Percentiles rank a stretch among this genome's conserved stretches.
Evolutionary conservation across 2,113 vertebrate species (phyloP).

Genomic region (Equus quagga): DNA sequence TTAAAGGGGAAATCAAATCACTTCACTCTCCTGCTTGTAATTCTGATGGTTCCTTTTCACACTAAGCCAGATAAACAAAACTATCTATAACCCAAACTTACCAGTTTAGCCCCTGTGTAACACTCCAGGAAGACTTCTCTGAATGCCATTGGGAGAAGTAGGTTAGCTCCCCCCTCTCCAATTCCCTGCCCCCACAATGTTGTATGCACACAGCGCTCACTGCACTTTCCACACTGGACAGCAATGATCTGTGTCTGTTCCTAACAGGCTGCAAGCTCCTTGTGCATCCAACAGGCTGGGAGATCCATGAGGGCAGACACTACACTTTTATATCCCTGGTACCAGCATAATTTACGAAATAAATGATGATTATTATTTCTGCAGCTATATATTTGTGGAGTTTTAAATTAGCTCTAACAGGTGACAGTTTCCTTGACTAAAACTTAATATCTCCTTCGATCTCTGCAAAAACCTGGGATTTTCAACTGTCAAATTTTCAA

Average conservation of each 20-base stretch:
- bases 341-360: background rate
- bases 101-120: background rate
- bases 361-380: background rate
- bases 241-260: background rate
- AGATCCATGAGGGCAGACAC: background rate
- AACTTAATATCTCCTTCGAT: background rate
- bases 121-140: background rate
- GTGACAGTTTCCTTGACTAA: background rate
- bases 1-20: background rate
- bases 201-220: background rate
- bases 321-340: background rate
- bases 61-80: background rate
- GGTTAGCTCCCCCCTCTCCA: too few species aligned
- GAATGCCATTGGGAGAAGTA: background rate
- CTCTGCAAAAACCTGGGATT: background rate
- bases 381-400: background rate
- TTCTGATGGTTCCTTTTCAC: background rate
- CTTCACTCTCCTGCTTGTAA: background rate
- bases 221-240: background rate
- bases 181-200: background rate
- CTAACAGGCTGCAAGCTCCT: too few species aligned
- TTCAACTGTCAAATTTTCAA: background rate
- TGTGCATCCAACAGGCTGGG: background rate
- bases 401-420: background rate
- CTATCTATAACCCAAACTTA: background rate